Conservation (phyloP, 2,113 vertebrate species). For the Scortum barcoo region DNA sequence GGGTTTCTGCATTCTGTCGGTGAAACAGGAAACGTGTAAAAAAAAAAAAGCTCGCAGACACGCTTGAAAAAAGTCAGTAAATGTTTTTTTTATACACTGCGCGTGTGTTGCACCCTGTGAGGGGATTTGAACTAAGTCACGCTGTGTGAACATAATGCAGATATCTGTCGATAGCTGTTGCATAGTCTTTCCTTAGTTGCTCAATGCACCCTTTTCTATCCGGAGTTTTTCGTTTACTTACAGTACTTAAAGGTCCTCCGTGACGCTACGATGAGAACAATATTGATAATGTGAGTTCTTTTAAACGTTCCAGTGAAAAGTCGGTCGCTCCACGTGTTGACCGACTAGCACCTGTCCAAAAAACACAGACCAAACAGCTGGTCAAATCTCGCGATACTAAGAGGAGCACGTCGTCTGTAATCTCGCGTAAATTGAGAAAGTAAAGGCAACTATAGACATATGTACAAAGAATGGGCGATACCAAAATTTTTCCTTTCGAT, state of each 20-base stretch:
- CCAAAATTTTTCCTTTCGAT: too few species aligned
- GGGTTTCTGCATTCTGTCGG: neutral
- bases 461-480: too few species aligned
- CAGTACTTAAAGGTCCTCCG: constrained; percentile 69
- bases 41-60: neutral
- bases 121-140: constrained; percentile 42
- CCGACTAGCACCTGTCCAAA: constrained; percentile 75
- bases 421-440: constrained; percentile 56
- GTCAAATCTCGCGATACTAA: constrained; percentile 82
- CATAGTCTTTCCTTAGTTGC: neutral
- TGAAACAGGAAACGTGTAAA: neutral
- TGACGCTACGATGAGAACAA: constrained; percentile 77
- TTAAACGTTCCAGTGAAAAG: constrained; percentile 58
- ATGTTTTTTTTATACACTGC: neutral
- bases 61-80: neutral
- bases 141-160: constrained; percentile 25
- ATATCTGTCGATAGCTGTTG: constrained; percentile 18
- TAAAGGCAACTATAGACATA: neutral
- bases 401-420: neutral
- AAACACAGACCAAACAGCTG: constrained; percentile 84
- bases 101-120: neutral
- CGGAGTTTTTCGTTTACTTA: constrained; percentile 68
- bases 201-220: neutral
- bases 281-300: constrained; percentile 26
- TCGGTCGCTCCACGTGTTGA: constrained; percentile 85